Conservation (phyloP, 2,888 invertebrate genomes). For the Branchipolynoe longqiensis region DNA sequence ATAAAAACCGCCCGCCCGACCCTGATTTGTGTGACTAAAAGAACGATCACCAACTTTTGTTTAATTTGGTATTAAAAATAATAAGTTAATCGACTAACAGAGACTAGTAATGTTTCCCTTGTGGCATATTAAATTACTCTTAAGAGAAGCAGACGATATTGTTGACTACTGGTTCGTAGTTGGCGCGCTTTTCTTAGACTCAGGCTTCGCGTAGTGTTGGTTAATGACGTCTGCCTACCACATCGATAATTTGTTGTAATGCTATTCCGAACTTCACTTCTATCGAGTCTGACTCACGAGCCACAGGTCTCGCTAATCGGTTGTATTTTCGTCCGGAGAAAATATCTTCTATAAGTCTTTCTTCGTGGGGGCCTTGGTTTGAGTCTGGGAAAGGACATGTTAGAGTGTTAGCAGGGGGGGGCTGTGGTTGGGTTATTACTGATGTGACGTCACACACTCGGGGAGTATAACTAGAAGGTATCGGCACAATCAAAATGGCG, state of each 20-base stretch:
- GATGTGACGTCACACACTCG: not conserved
- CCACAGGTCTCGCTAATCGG: conserved; percentile 67
- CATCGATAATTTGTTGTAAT: conserved; percentile 70
- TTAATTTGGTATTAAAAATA: too few relatives aligned
- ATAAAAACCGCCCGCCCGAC: too few relatives aligned
- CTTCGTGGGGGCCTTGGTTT: conserved; percentile 66
- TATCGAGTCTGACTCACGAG: conserved; percentile 66
- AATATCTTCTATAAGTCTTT: conserved; percentile 67
- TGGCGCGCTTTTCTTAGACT: too few relatives aligned
- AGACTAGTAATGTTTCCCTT: too few relatives aligned
- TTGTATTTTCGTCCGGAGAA: conserved; percentile 64
- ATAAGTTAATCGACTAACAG: too few relatives aligned
- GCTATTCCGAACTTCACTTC: conserved; percentile 67
- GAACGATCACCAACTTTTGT: too few relatives aligned
- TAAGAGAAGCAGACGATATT: too few relatives aligned
- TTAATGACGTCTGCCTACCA: conserved; percentile 65
- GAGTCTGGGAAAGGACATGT: conserved; percentile 59
- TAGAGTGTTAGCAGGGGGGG: conserved; percentile 17
- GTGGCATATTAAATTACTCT: too few relatives aligned
- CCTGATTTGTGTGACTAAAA: too few relatives aligned
- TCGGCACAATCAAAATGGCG: not conserved
- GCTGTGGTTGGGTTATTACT: not conserved
- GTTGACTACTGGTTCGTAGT: too few relatives aligned
- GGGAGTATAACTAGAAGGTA: not conserved
- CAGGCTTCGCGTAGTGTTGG: too few relatives aligned